Evolutionary conservation across 1,140 invertebrate species (phyloP), one percentile per base, ranked within the genome.

Genomic region (Drosophila tristis): DNA sequence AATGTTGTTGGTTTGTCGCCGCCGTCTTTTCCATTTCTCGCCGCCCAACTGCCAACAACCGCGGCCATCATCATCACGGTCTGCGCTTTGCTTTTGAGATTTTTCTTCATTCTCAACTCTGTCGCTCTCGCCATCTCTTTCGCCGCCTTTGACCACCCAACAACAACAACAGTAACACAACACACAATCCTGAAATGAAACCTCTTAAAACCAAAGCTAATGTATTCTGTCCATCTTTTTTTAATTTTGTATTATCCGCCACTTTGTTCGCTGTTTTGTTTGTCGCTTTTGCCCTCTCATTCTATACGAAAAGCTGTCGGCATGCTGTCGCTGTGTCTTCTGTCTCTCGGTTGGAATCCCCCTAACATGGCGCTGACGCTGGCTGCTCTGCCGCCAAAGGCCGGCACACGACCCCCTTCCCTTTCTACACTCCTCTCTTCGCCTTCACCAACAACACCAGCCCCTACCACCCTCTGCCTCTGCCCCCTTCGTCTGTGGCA

Each of bases 251-350:
- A 26, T 31, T 15, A 31, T 48, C 16, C 25, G 16, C 62, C 50
- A 66, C 63, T 74, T 79, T 64, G 80, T 84, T 89, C 76, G 72
- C 82, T 73, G 68, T 87, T 82, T 87, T 87, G 84, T 87, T 87
- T 87, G 57, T 47, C 53, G 71, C 55, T 61, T 87, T 68, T 55
- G 50, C 50, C 65, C 71, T 73, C 82, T 87, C 84, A 68, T 87
- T 87, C 82, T 87, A 87, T 87, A 87, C 82, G 75, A 87, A 87
- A 76, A 66, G 57, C 62, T 39, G 35, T 39, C 35, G 35, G 35
- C 62, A 51, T 56, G 55, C 64, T 75, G 75, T 48, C 78, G 71
- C 61, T 75, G 70, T 65, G 81, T 66, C 74, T 59, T 49, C 42
- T 56, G 54, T 76, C 71, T 65, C 54, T 68, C 66, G 20, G 66